These are phyloP conservation scores for Holocentrus rufus DNA, from an alignment of 2,797 vertebrate species.

Conservation along the genomic window DNA sequence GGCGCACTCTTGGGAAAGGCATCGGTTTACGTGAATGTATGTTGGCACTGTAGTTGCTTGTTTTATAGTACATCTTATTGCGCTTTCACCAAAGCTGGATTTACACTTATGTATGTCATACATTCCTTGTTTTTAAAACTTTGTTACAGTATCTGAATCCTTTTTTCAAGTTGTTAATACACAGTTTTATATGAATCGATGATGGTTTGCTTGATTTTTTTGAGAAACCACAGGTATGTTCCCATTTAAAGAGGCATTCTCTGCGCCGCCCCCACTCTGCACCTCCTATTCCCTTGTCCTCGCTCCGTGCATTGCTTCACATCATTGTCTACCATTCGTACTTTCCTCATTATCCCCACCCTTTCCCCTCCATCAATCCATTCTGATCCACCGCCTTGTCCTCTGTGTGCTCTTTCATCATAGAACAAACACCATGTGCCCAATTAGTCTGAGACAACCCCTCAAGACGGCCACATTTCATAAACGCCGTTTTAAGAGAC, in stretches of 20 bases:
- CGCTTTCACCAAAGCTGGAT: slow-evolving; percentile 41
- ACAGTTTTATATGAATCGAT: slow-evolving; percentile 64
- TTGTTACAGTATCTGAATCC: slow-evolving; percentile 16
- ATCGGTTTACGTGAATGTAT: slow-evolving; percentile 34
- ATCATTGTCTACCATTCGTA: slow-evolving; percentile 35
- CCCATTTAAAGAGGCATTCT: slow-evolving; percentile 25
- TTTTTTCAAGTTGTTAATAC: slow-evolving; percentile 58
- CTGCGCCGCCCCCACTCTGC: slow-evolving; percentile 35
- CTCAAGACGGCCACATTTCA: slow-evolving; percentile 60
- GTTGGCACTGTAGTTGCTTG: slow-evolving; percentile 24
- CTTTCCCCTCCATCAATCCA: slow-evolving; percentile 42
- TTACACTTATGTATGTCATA: slow-evolving; percentile 38
- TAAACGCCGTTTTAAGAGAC: slow-evolving; percentile 54
- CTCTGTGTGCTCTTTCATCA: slow-evolving; percentile 53
- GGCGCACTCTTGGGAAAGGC: slow-evolving; percentile 40
- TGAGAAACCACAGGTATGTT: slow-evolving; percentile 8
- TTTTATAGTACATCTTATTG: slow-evolving; percentile 7
- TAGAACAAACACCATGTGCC: slow-evolving; percentile 45
- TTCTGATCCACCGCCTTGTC: slow-evolving; percentile 44
- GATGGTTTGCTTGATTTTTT: neutral
- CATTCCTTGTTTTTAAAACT: slow-evolving; percentile 53
- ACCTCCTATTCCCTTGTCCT: slow-evolving; percentile 48
- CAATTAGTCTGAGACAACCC: slow-evolving; percentile 52
- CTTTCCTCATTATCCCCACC: slow-evolving; percentile 56
- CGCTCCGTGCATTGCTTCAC: slow-evolving; percentile 53